phyloP scores from a whole-genome alignment of 1,140 invertebrate genomes.

The Cotesia glomerata region DNA sequence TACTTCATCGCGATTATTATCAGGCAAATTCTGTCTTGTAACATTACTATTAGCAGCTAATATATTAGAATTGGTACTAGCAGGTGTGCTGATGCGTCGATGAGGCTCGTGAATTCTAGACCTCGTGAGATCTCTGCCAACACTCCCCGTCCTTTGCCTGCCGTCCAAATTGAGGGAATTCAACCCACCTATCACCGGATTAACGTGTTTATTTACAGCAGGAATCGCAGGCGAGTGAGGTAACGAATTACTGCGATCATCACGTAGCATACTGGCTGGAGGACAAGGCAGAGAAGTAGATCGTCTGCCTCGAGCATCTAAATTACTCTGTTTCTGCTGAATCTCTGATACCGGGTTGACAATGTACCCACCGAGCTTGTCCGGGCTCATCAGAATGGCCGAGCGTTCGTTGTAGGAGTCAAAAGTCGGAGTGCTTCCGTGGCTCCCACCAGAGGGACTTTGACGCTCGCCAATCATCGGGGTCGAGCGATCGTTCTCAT shows the following conservation, averaged over 20 bases:
- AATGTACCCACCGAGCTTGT: slow-evolving; percentile 50
- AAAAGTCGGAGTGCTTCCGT: slow-evolving; percentile 53
- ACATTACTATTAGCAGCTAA: slow-evolving; percentile 6
- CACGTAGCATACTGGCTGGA: background rate
- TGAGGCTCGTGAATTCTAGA: slow-evolving; percentile 37
- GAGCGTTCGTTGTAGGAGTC: slow-evolving; percentile 52
- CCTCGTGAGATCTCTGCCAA: slow-evolving; percentile 34
- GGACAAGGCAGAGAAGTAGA: slow-evolving; percentile 56
- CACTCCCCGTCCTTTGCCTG: slow-evolving; percentile 39
- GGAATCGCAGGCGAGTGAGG: slow-evolving; percentile 52
- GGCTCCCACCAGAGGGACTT: slow-evolving; percentile 36
- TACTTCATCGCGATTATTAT: slow-evolving; percentile 61
- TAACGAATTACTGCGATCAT: slow-evolving; percentile 58
- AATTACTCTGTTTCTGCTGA: slow-evolving; percentile 19
- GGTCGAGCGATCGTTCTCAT: slow-evolving; percentile 50
- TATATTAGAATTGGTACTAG: slow-evolving; percentile 38
- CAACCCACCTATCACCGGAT: slow-evolving; percentile 39
- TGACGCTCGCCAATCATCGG: slow-evolving; percentile 42
- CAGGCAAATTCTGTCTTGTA: slow-evolving; percentile 18
- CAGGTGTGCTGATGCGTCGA: slow-evolving; percentile 48
- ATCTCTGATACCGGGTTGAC: slow-evolving; percentile 20
- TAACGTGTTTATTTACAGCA: slow-evolving; percentile 37
- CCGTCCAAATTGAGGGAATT: slow-evolving; percentile 23
- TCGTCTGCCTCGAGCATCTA: slow-evolving; percentile 50
- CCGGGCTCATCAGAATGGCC: slow-evolving; percentile 53